A percentile compares a stretch with the other conserved stretches of the same genome.
Evolutionary conservation across 37 sponge, comb jelly and placozoan species (phyloP).

Genomic region (Bolinopsis microptera): DNA sequence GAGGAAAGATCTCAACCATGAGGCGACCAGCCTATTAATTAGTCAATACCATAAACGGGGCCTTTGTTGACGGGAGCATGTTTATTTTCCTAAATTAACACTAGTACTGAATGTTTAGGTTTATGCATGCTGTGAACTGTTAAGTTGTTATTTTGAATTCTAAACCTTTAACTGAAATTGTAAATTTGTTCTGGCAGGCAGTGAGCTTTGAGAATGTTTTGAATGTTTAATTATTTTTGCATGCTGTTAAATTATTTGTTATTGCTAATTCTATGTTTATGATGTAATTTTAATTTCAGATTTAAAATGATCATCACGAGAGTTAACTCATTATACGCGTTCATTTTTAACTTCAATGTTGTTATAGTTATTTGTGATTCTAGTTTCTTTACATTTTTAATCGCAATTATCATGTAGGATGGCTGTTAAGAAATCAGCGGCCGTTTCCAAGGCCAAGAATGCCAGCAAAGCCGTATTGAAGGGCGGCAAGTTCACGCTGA

Average conservation of each 20-base stretch:
- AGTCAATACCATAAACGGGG: too few relatives aligned
- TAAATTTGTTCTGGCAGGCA: neutral
- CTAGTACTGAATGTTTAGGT: too few relatives aligned
- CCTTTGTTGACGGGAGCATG: too few relatives aligned
- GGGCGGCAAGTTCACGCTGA: conserved; percentile 76
- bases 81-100: too few relatives aligned
- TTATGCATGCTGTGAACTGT: too few relatives aligned
- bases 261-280: neutral
- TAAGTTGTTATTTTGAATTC: neutral
- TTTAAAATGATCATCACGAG: too few relatives aligned
- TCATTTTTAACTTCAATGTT: too few relatives aligned
- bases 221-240: neutral
- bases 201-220: too few relatives aligned
- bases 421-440: conserved; percentile 48
- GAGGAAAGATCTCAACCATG: conserved; percentile 38
- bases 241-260: neutral
- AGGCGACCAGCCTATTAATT: neutral
- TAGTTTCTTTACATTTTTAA: too few relatives aligned
- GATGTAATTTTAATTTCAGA: neutral
- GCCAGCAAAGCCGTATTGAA: conserved; percentile 93
- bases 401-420: neutral
- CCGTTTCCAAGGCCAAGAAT: conserved; percentile 78
- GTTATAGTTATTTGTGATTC: too few relatives aligned
- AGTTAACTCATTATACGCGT: too few relatives aligned
- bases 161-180: neutral